Evolutionary conservation across 2,888 invertebrate genomes (phyloP).

Genomic region (Napeogenes inachia): DNA sequence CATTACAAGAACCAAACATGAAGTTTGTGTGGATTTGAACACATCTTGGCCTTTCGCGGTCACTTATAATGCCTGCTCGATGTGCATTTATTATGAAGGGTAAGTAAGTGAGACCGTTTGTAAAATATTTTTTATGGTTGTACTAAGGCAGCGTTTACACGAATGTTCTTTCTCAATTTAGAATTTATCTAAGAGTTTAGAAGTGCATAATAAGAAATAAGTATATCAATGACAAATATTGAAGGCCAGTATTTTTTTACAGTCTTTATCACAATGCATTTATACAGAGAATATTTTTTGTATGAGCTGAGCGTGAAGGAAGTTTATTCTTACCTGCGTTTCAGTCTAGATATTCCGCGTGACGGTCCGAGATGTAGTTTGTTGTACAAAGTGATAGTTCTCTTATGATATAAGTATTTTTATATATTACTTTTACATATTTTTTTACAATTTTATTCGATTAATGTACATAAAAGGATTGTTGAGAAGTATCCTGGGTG

Average conservation of each 20-base stretch:
- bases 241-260: constrained; percentile 36
- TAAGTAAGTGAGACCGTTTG: constrained; percentile 46
- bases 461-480: constrained; percentile 62
- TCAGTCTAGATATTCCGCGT: constrained; percentile 59
- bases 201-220: constrained; percentile 26
- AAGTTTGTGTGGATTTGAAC: neutral
- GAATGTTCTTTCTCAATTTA: constrained; percentile 10
- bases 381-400: constrained; percentile 77
- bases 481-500: constrained; percentile 51
- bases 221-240: constrained; percentile 24
- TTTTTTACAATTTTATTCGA: constrained; percentile 74
- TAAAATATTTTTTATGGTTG: constrained; percentile 29
- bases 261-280: constrained; percentile 32
- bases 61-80: neutral
- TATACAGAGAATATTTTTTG: constrained; percentile 34
- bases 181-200: constrained; percentile 16
- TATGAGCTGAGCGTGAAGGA: constrained; percentile 19
- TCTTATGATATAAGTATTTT: constrained; percentile 77
- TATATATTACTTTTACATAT: constrained; percentile 75
- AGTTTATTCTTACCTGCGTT: constrained; percentile 33
- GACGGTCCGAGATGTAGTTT: constrained; percentile 63
- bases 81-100: neutral
- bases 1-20: neutral
- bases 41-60: neutral
- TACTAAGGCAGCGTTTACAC: constrained; percentile 24